Base-by-base conservation (phyloP, 1,140 invertebrate species). In the Papilio dardanus region DNA sequence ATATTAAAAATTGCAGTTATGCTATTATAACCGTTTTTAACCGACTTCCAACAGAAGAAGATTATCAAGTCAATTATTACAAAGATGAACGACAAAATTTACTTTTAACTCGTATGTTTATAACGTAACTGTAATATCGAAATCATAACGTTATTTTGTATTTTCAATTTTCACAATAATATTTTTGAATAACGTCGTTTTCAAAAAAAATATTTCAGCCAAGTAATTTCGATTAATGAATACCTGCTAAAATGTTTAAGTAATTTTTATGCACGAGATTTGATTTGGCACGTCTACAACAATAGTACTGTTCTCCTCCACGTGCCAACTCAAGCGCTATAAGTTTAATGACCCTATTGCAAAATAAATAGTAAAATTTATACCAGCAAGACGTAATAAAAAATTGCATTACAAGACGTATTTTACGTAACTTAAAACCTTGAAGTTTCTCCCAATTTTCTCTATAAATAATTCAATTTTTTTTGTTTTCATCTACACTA, bases 291-390 rank as follows among this genome's bases (percentile, higher is more conserved):
- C 42, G 42, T 19, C n/a, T 46, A 7, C 3, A 46, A 46, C 42
- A 7, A n/a, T 5, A 2, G 16, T 46, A 46, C 16, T 16, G 16
- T n/a, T n/a, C 42, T 46, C 5, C n/a, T 16, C n/a, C 16, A 19
- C 42, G 16, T 19, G 16, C 42, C 42, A 46, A 46, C 42, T 46
- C 16, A n/a, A 19, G 42, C 5, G 16, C 21, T 5, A 30, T n/a
- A n/a, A 66, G 65, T 66, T 66, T 28, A 66, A 66, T 31, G 62
- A 66, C 62, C 28, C 14, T 30, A 33, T 31, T 66, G 62, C 62
- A 66, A 66, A 66, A 66, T 31, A 66, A 33, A 35, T n/a, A 28
- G 5, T 66, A 66, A 66, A 30, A 35, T n/a, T 19, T 3, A 31
- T 7, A 66, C 62, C 30, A 30, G 24, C 6, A 33, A 66, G 14